These are phyloP conservation scores for Crocidura indochinensis DNA, from an alignment of 2,797 vertebrate species.

Conservation along the genomic window DNA sequence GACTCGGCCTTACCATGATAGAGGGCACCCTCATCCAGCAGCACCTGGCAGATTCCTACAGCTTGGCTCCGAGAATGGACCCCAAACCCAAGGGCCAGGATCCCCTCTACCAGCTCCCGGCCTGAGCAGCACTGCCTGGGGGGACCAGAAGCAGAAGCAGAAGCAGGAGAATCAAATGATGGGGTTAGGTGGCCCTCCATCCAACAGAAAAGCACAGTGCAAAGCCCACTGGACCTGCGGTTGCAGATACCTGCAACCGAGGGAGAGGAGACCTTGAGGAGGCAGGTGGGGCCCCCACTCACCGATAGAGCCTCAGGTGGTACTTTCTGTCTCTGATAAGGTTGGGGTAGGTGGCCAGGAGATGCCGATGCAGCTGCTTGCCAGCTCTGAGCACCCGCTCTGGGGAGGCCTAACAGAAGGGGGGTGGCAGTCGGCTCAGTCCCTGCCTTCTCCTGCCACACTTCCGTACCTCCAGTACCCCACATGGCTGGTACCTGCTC, in stretches of 20 bases:
- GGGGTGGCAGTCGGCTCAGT: neutral
- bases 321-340: slow-evolving; percentile 96
- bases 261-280: neutral
- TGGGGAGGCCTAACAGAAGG: slow-evolving; percentile 92
- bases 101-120: slow-evolving; percentile 95
- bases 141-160: neutral
- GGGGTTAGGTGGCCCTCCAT: neutral
- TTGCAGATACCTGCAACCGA: neutral
- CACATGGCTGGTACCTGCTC: slow-evolving; percentile 92
- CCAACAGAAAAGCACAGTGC: neutral
- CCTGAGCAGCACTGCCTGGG: slow-evolving; percentile 96
- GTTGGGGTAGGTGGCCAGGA: slow-evolving; percentile 91
- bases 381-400: slow-evolving; percentile 95
- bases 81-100: slow-evolving; percentile 92
- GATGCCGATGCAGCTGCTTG: slow-evolving; percentile 91
- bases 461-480: neutral
- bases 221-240: neutral
- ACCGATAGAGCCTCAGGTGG: slow-evolving; percentile 96
- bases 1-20: slow-evolving; percentile 92
- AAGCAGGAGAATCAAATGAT: neutral
- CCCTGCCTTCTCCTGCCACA: neutral
- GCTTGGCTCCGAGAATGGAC: slow-evolving; percentile 94
- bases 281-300: neutral
- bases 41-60: slow-evolving; percentile 96
- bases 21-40: slow-evolving; percentile 95